Evolutionary conservation across 2,888 invertebrate genomes (phyloP).

Genomic region (Chloroclysta siterata): DNA sequence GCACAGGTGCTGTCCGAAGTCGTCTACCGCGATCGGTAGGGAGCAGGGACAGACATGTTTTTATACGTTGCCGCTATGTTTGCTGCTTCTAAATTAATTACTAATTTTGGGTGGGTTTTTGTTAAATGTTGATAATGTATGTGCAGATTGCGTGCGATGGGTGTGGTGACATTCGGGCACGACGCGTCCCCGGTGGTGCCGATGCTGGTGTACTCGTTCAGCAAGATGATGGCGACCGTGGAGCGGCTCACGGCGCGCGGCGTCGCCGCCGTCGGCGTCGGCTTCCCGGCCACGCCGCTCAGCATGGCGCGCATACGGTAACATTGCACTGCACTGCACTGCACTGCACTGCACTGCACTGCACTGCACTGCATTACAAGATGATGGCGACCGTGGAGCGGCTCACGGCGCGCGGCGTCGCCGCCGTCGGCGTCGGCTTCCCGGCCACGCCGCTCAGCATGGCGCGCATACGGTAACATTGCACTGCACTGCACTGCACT

Average conservation of each 20-base stretch:
- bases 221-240: constrained; percentile 96
- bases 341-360: too few relatives aligned
- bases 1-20: constrained; percentile 58
- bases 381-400: constrained; percentile 96
- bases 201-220: constrained; percentile 96
- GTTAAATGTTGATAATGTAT: too few relatives aligned
- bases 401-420: constrained; percentile 92
- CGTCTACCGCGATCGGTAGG: too few relatives aligned
- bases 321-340: not conserved
- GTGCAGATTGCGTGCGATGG: constrained; percentile 91
- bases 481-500: constrained; percentile 1
- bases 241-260: constrained; percentile 92
- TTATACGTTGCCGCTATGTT: too few relatives aligned
- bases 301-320: constrained; percentile 94
- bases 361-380: too few relatives aligned
- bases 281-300: constrained; percentile 98
- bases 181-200: constrained; percentile 98
- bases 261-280: constrained; percentile 97
- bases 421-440: constrained; percentile 98
- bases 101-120: too few relatives aligned
- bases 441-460: constrained; percentile 98
- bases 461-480: constrained; percentile 89
- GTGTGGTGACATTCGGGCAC: constrained; percentile 96
- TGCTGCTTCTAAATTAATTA: too few relatives aligned
- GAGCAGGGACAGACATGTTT: too few relatives aligned